Conservation (phyloP, 2,113 vertebrate species). For the Panthera leo region DNA sequence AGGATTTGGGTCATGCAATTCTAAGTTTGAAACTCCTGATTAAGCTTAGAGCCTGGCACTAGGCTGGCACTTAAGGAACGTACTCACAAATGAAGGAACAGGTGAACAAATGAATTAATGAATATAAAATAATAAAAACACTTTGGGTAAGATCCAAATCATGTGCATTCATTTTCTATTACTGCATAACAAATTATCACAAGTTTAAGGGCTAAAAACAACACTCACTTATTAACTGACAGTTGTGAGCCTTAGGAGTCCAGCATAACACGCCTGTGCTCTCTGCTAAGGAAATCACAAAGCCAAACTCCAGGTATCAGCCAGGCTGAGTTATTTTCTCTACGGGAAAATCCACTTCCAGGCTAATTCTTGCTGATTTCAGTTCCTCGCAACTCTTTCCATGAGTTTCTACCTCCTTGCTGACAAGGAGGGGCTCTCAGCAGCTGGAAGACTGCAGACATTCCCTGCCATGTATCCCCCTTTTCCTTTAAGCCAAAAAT, state of each 20-base stretch:
- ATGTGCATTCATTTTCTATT: neutral
- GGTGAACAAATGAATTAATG: neutral
- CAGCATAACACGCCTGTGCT: rapidly evolving
- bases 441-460: neutral
- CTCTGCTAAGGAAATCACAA: neutral
- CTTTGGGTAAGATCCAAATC: neutral
- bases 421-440: neutral
- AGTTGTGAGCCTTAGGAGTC: neutral
- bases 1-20: neutral
- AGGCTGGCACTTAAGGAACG: neutral
- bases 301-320: neutral
- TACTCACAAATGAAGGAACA: neutral
- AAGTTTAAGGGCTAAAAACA: neutral
- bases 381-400: neutral
- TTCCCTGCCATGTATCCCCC: neutral
- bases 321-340: neutral
- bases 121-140: neutral
- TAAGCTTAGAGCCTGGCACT: neutral
- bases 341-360: neutral
- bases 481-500: neutral
- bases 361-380: neutral
- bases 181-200: neutral
- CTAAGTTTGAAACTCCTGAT: neutral
- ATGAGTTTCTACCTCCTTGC: neutral
- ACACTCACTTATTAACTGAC: neutral